phyloP scores from a whole-genome alignment of 2,113 vertebrate genomes.

The Rhinoptilus africanus region DNA sequence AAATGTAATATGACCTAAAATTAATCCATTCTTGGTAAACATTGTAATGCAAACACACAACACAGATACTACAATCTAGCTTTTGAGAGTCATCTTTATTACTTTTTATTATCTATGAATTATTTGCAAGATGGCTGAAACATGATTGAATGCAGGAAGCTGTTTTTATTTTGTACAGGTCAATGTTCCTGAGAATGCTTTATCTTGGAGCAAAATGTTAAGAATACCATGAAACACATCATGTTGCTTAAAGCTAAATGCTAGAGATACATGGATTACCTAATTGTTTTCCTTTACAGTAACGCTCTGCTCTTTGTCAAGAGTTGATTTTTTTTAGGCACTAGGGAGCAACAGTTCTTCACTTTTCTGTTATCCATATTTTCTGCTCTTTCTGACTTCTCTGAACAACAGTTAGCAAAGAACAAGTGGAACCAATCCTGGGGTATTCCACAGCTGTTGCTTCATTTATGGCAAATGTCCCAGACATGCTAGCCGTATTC shows the following conservation, averaged over 20 bases:
- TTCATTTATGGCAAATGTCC: not conserved
- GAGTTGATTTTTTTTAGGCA: not conserved
- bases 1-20: not conserved
- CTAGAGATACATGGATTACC: not conserved
- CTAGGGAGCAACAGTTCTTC: constrained; percentile 44
- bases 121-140: constrained; percentile 2
- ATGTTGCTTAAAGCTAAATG: not conserved
- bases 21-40: not conserved
- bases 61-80: not conserved
- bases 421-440: not conserved
- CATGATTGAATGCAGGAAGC: not conserved
- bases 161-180: not conserved
- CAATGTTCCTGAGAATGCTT: not conserved
- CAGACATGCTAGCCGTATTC: not conserved
- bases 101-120: not conserved
- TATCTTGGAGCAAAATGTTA: not conserved
- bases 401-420: not conserved
- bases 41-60: not conserved
- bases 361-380: not conserved
- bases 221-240: not conserved
- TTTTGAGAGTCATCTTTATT: not conserved
- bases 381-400: not conserved
- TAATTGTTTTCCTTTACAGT: not conserved
- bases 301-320: not conserved
- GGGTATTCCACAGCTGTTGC: not conserved